Base-by-base conservation (phyloP, 1,140 invertebrate species). In the Chrysoperla carnea region DNA sequence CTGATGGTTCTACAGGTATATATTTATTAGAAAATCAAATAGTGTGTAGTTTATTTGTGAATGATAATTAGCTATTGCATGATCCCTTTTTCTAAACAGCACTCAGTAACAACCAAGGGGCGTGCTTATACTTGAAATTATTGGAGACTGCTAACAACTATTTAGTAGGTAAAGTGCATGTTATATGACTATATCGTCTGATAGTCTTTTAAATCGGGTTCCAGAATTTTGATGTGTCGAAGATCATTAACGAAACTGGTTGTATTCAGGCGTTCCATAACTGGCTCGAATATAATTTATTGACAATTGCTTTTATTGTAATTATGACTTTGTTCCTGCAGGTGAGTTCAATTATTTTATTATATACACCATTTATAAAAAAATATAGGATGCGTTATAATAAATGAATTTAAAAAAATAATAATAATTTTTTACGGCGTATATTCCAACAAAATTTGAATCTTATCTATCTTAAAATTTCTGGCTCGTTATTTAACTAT, bases 281-380 rank as follows among this genome's bases (percentile, higher is more conserved):
- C 59, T 95, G 91, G 91, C 75, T 94, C 49, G 87, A 95, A 60
- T 72, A 76, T 59, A 96, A 96, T 71, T 74, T 96, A 49, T 78
- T 96, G 56, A 74, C 84, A 55, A 88, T 96, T 56, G 86, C 88
- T 12, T 83, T 82, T 41, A 75, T 78, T 46, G 76, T 78, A 53
- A 82, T 96, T 59, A 74, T 76, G 58, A 73, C 81, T 50, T 83
- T 85, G 55, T 88, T 93, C 68, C 73, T 85, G 60, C 86, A 97
- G 86, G 92, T 95, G 73, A 72, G 70, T 60, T 48, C 46, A 46
- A 50, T 48, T 42, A 29, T 40, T 41, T 64, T 59, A 50, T 39
- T 40, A 39, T 50, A 43, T 37, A n/a, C n/a, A n/a, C n/a, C n/a
- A n/a, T n/a, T n/a, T n/a, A n/a, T n/a, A n/a, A n/a, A n/a, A n/a